Conservation (phyloP, 2,113 vertebrate species). For the Siniperca chuatsi region DNA sequence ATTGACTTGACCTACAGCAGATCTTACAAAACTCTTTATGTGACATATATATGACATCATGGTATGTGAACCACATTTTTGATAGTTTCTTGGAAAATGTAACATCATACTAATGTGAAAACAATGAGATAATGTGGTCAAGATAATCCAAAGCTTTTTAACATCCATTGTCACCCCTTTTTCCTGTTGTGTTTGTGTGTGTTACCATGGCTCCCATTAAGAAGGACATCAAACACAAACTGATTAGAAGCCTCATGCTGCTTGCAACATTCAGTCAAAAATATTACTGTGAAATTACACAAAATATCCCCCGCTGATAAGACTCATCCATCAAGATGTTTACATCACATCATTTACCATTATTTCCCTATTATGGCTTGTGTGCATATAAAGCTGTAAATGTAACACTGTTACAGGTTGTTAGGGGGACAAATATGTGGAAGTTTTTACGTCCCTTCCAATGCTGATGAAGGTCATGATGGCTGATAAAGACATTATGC, state of each 20-base stretch:
- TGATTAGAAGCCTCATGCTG: slow-evolving; percentile 23
- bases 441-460: not conserved
- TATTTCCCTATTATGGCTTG: slow-evolving; percentile 21
- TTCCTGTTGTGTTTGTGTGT: not conserved
- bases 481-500: not conserved
- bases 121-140: slow-evolving; percentile 12
- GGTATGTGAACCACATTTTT: slow-evolving; percentile 5
- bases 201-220: not conserved
- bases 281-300: slow-evolving; percentile 9
- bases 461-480: not conserved
- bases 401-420: not conserved
- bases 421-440: not conserved
- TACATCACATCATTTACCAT: slow-evolving; percentile 31
- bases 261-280: slow-evolving; percentile 9
- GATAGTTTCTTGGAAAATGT: slow-evolving; percentile 36
- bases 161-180: slow-evolving; percentile 16
- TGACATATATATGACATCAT: slow-evolving; percentile 31
- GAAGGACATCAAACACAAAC: slow-evolving; percentile 33
- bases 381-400: not conserved
- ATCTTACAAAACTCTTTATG: slow-evolving; percentile 35
- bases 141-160: slow-evolving; percentile 18
- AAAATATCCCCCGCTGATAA: slow-evolving; percentile 29
- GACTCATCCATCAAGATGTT: slow-evolving; percentile 41
- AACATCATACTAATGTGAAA: slow-evolving; percentile 5
- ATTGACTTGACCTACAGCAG: slow-evolving; percentile 16